Evolutionary conservation across 2,797 vertebrate species (phyloP), one percentile per base, ranked within the genome.

Genomic region (Acanthurus leucopareius): DNA sequence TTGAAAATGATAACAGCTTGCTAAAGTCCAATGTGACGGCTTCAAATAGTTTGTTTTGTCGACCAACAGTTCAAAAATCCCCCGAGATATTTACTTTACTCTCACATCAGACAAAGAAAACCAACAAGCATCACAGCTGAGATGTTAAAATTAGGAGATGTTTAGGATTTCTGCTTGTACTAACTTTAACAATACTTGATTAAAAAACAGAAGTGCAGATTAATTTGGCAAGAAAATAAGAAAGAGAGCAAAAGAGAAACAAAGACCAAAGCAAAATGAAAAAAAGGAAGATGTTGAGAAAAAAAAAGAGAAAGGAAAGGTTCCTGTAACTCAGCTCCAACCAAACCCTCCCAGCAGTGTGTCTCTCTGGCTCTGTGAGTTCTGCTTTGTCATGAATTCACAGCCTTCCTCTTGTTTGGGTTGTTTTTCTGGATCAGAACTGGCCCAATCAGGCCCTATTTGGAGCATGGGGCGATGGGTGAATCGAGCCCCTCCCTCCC

Each of bases 351-450:
- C 49, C 76, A 64, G 68, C 84, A 79, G 79, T 32, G 64, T 11
- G 72, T 67, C 75, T 77, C 73, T 84, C 60, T 81, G 81, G 68
- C 76, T 69, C 69, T 20, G 54, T 10, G 67, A 32, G 68, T 88
- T 92, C 82, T 89, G 91, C 91, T 89, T 88, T 83, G 92, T 91
- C 88, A 91, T 84, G 77, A 85, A 90, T 93, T 89, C 88, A 88
- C 89, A 89, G 85, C 86, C 80, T 67, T 77, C 54, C 86, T 83
- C 83, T 86, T 90, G 80, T 90, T 87, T 85, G 70, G 78, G 78
- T 59, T 87, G 84, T 80, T 90, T 86, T 91, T 69, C 85, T 88
- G 80, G 65, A 80, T 75, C 83, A 38, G 80, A 79, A 87, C 84
- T 53, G 85, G 83, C 69, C 84, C 83, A 73, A 80, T 92, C 82